Conservation (phyloP, 2,113 vertebrate genomes). For the Oncorhynchus kisutch region DNA sequence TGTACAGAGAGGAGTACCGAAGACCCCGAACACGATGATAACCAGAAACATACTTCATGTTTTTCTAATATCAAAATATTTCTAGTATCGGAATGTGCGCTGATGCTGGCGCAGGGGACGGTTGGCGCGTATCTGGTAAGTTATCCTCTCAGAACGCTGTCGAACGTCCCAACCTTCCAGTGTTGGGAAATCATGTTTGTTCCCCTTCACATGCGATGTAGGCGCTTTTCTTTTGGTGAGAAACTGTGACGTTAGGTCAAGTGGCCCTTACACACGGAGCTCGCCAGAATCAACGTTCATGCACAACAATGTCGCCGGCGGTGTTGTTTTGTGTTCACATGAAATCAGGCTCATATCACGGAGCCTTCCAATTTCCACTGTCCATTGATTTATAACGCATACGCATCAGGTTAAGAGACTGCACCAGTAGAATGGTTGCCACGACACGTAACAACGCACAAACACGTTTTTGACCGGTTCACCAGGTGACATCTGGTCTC, state of each 20-base stretch:
- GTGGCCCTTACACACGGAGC: neutral
- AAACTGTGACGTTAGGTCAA: slow-evolving; percentile 20
- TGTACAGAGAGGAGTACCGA: slow-evolving; percentile 76
- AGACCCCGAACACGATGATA: slow-evolving; percentile 80
- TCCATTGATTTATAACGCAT: slow-evolving; percentile 49
- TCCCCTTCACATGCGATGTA: neutral
- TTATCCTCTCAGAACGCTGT: slow-evolving; percentile 27
- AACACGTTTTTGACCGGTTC: slow-evolving; percentile 35
- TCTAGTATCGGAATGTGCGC: slow-evolving; percentile 89
- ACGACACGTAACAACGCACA: slow-evolving; percentile 50
- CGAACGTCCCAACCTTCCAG: neutral
- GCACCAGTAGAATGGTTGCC: slow-evolving; percentile 47
- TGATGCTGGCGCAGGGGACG: slow-evolving; percentile 93
- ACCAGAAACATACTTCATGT: slow-evolving; percentile 84
- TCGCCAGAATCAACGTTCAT: neutral
- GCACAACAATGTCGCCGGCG: neutral
- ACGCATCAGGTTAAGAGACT: slow-evolving; percentile 43
- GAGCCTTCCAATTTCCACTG: neutral
- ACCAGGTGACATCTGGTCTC: neutral
- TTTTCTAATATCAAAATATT: slow-evolving; percentile 94
- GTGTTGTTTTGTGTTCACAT: slow-evolving; percentile 18
- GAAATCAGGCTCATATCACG: slow-evolving; percentile 29
- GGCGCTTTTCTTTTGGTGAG: no score
- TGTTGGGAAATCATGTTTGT: neutral
- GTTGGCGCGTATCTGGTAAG: slow-evolving; percentile 96